These are phyloP conservation scores for Ochropleura leucogaster DNA, from an alignment of 2,888 invertebrate species.

Conservation along the genomic window DNA sequence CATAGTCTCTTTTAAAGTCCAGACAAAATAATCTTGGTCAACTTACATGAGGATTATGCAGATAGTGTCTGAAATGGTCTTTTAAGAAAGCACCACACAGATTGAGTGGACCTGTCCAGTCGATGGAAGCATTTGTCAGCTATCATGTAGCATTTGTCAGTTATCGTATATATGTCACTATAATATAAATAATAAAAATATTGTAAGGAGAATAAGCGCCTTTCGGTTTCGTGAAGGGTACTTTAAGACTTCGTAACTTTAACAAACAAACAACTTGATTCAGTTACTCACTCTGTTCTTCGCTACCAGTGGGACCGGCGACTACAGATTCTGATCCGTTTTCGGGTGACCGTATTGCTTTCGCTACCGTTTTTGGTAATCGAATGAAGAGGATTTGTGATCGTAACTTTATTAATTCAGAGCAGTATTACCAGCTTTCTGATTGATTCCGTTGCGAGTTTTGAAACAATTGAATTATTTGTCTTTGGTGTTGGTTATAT, in stretches of 20 bases:
- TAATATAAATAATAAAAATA: too few species aligned
- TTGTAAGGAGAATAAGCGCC: too few species aligned
- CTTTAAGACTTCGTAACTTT: background rate
- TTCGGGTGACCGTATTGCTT: conserved; percentile 40
- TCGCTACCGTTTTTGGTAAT: conserved; percentile 43
- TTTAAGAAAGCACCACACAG: too few species aligned
- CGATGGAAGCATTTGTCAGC: too few species aligned
- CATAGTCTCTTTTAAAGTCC: too few species aligned
- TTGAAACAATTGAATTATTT: conserved; percentile 23
- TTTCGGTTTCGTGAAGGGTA: too few species aligned
- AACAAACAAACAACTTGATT: background rate
- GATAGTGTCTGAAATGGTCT: too few species aligned
- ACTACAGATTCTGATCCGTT: conserved; percentile 23
- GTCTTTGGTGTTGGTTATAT: conserved; percentile 4
- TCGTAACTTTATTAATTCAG: conserved; percentile 38
- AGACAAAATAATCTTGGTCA: too few species aligned
- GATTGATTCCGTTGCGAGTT: conserved; percentile 17
- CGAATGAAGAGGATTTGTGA: conserved; percentile 43
- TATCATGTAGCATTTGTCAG: too few species aligned
- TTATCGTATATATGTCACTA: too few species aligned
- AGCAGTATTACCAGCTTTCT: background rate
- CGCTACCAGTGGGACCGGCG: background rate
- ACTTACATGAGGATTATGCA: too few species aligned
- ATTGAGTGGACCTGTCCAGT: too few species aligned
- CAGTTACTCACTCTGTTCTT: background rate